Base-by-base conservation (phyloP, 2,797 vertebrate genomes). In the Poeciliopsis paucimaculata region DNA sequence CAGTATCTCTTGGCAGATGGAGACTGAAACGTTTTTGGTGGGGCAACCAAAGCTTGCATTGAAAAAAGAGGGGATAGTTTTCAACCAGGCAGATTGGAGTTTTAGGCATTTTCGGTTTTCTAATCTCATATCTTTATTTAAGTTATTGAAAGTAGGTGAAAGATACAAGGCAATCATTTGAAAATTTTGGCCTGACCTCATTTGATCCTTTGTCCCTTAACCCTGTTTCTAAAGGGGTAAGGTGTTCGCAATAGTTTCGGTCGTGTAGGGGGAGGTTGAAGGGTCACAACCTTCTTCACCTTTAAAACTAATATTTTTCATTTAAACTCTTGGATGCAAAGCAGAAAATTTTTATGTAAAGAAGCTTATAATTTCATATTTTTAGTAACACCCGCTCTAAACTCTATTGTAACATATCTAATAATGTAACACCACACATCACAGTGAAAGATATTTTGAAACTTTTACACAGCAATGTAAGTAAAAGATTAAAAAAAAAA, bases 1-100 rank as follows among this genome's bases (percentile, higher is more conserved):
- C 82, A 88, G 84, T 91, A 90, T 88, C 84, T 90, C 71, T 47
- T 41, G 84, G 78, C 77, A 79, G 79, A 62, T 76, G 41, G 49
- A 2, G 49, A 71, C 80, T 26, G 46, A 79, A 4, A 23, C 55
- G 75, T 79, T 86, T 68, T 43, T 47, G 80, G 73, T 73, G 70
- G 72, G 45, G 26, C 76, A 66, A 78, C 72, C 39, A 20, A 20
- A 16, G 73, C 34, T 49, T 78, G 82, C 68, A 81, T 57, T 66
- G 53, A 45, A 34, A 72, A 76, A 20, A 18, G 73, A 49, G 11
- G 31, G 15, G 57, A 60, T 31, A n/a, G 55, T 41, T 70, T 70
- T 43, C 20, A 11, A n/a, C 9, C 36, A 39, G 36, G 36, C 64
- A 68, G 64, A 41, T 68, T 41, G 31, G 60, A 5, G 16, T 36